Evolutionary conservation across 2,113 vertebrate genomes (phyloP).

Genomic region (Ascaphus truei): DNA sequence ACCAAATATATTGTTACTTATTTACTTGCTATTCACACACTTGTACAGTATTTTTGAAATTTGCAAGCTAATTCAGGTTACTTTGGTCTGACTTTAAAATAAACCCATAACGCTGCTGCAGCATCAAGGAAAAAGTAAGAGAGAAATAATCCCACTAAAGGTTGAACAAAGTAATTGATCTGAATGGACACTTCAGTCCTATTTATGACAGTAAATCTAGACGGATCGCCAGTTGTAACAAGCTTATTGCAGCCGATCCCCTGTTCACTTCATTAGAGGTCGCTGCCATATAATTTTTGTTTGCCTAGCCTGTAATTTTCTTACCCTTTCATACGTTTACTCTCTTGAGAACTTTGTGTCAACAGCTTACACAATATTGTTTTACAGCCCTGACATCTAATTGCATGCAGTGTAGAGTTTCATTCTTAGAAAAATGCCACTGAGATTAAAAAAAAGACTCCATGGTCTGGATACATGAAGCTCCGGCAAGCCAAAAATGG

Average conservation of each 20-base stretch:
- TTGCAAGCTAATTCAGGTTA: too few species aligned
- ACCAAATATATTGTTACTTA: too few species aligned
- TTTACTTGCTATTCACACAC: too few species aligned
- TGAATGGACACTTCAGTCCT: neutral
- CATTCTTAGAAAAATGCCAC: neutral
- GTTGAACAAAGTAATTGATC: neutral
- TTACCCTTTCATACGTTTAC: conserved; percentile 24
- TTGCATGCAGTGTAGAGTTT: conserved; percentile 1
- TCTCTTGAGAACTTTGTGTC: conserved; percentile 27
- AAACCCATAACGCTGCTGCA: too few species aligned
- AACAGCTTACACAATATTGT: conserved; percentile 31
- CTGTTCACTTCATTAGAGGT: conserved; percentile 32
- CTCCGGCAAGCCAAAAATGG: too few species aligned
- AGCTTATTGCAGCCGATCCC: conserved; percentile 12
- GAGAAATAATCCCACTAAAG: neutral
- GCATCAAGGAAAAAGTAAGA: neutral
- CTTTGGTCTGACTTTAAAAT: too few species aligned
- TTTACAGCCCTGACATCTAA: conserved; percentile 30
- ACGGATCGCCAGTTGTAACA: conserved; percentile 2
- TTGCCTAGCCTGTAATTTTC: conserved; percentile 30
- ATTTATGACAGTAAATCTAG: neutral
- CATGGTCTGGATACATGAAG: too few species aligned
- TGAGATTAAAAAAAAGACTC: neutral
- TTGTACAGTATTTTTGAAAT: too few species aligned
- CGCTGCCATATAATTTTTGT: conserved; percentile 27